Evolutionary conservation across 1,140 invertebrate species (phyloP).

Genomic region (Vollenhovia emeryi): DNA sequence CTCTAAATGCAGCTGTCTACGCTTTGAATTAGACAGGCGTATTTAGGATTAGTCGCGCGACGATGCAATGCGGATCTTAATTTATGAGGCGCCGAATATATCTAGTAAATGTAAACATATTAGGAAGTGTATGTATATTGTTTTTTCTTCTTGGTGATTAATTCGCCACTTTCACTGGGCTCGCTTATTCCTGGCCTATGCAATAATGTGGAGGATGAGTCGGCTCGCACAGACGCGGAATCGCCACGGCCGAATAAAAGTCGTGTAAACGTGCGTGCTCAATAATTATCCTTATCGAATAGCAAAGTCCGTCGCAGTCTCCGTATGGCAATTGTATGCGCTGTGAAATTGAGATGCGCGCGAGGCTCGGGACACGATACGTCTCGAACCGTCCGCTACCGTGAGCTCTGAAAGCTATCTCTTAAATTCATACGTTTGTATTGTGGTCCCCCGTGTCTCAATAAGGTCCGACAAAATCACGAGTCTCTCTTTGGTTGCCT

Average conservation of each 20-base stretch:
- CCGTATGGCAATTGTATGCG: conserved; percentile 17
- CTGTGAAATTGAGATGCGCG: conserved; percentile 6
- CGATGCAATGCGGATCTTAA: neutral
- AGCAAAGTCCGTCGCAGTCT: conserved; percentile 44
- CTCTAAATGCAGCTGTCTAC: neutral
- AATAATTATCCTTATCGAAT: conserved; percentile 45
- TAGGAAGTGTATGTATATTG: conserved; percentile 53
- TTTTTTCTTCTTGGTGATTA: neutral
- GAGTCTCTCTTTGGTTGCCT: conserved; percentile 62
- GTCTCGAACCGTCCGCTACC: conserved; percentile 12
- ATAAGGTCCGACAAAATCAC: conserved; percentile 68
- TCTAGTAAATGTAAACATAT: conserved; percentile 32
- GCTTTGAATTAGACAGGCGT: neutral
- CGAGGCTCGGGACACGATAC: conserved; percentile 6
- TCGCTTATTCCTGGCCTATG: conserved; percentile 26
- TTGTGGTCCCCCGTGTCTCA: conserved; percentile 68
- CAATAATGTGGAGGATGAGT: neutral
- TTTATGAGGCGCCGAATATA: conserved; percentile 36
- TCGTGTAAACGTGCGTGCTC: conserved; percentile 9
- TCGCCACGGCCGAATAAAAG: conserved; percentile 10
- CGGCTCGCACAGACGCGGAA: conserved; percentile 24
- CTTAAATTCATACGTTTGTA: conserved; percentile 56
- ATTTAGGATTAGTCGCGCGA: neutral
- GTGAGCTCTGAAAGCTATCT: conserved; percentile 47
- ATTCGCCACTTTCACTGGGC: conserved; percentile 19